A percentile compares a stretch with the other conserved stretches of the same genome.
phyloP scores from a whole-genome alignment of 1,140 invertebrate genomes.

The Elysia chlorotica region DNA sequence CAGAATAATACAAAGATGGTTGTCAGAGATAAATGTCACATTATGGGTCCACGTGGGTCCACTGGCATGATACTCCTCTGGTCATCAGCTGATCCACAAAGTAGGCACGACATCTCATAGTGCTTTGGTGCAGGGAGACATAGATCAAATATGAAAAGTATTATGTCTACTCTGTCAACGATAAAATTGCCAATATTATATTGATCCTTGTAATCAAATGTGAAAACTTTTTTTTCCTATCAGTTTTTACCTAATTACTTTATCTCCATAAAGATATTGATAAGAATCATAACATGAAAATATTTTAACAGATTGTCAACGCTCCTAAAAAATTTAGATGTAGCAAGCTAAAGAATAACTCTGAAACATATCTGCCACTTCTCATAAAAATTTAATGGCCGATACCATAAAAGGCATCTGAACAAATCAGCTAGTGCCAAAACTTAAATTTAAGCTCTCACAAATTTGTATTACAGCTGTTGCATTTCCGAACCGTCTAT shows the following conservation, averaged over 20 bases:
- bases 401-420: no score
- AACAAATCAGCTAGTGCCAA: no score
- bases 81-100: constrained; percentile 36
- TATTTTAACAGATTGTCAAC: background rate
- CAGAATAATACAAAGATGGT: no score
- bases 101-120: constrained; percentile 35
- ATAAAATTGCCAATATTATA: no score
- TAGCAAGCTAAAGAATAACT: no score
- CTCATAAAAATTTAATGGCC: no score
- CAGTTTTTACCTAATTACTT: background rate
- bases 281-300: background rate
- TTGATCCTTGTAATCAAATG: background rate
- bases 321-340: no score
- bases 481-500: no score
- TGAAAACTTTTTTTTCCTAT: background rate
- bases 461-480: no score
- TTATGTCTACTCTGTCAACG: background rate
- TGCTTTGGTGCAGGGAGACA: constrained; percentile 23
- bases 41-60: constrained; percentile 33
- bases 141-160: background rate
- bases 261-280: background rate
- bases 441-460: no score
- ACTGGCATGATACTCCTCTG: constrained; percentile 35
- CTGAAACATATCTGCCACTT: no score
- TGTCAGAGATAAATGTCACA: no score